Evolutionary conservation across 2,113 vertebrate genomes (phyloP).

Genomic region (Lanius ludovicianus): DNA sequence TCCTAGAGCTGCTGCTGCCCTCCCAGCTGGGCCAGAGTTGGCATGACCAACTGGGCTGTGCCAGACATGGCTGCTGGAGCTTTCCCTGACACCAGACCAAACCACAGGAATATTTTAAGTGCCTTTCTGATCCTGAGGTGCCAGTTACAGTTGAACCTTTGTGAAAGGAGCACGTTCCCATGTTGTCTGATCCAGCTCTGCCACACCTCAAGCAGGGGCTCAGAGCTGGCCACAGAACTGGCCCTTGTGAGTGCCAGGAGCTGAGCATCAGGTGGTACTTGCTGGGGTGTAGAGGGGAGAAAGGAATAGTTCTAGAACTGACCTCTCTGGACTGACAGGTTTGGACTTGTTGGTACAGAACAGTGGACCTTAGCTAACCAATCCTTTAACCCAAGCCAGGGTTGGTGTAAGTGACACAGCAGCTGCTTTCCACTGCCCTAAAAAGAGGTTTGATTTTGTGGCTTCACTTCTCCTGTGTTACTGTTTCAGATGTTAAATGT

Average conservation of each 20-base stretch:
- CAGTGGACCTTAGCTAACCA: neutral
- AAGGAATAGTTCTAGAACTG: fast-evolving
- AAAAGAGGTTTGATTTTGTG: neutral
- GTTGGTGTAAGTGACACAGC: neutral
- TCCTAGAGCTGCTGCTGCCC: neutral
- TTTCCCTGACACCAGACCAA: neutral
- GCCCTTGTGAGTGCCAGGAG: fast-evolving
- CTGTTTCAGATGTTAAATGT: neutral
- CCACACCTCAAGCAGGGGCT: neutral
- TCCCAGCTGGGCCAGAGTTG: neutral
- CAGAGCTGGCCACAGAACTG: neutral
- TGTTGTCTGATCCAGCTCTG: neutral
- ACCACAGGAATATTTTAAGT: neutral
- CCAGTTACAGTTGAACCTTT: neutral
- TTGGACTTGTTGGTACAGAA: neutral
- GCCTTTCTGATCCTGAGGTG: slow-evolving; percentile 26
- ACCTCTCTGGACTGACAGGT: neutral
- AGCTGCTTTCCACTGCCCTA: neutral
- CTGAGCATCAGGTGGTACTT: neutral
- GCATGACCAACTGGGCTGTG: neutral
- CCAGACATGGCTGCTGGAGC: neutral
- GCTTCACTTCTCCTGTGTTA: neutral
- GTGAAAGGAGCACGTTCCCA: neutral
- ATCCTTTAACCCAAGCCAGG: neutral
- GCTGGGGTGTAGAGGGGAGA: neutral